Evolutionary conservation across 2,113 vertebrate species (phyloP), one percentile per base, ranked within the genome.

Genomic region (Hypomesus transpacificus): DNA sequence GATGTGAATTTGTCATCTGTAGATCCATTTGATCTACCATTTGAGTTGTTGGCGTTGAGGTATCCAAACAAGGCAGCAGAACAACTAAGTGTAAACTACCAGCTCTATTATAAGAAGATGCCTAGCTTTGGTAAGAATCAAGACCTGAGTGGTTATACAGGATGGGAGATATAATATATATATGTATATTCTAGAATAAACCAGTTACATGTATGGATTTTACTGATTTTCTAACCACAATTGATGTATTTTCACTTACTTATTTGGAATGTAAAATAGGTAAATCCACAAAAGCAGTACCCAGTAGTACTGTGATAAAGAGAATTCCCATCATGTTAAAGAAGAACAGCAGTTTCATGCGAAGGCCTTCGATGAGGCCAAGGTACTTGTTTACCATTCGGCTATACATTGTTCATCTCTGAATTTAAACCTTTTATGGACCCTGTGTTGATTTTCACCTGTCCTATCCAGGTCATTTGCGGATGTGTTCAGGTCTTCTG

Each of bases 31-130:
- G 52, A 73, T 46, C n/a, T 68, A 46, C 51, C 76, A 3, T 78
- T 78, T 74, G 53, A 69, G 34, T 8, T 67, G 51, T 53, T 78
- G 9, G 70, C 61, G 1, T 8, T 60, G 21, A 74, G 28, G 53
- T 52, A 66, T 21, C 76, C 76, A 14, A 69, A 66, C n/a, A 2
- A 65, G 21, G 76, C 76, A 6, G 24, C 58, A 22, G 52, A 74
- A 53, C 62, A 65, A 24, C 22, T 78, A 3, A 78, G 71, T 57
- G 57, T 50, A 14, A 52, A 52, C 31, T 73, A 69, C 52, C 26
- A 39, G 34, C 51, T 50, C 28, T 74, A 65, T 31, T 70, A 52
- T 22, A 73, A 69, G 66, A 56, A 22, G 28, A 22, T 57, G 9
- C 24, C 61, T 14, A 26, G 28, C 13, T 46, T 57, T 26, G 71